Percentiles rank a stretch among this genome's conserved stretches.
phyloP scores from a whole-genome alignment of 2,797 vertebrate species.

The Sebastes oblongus region DNA sequence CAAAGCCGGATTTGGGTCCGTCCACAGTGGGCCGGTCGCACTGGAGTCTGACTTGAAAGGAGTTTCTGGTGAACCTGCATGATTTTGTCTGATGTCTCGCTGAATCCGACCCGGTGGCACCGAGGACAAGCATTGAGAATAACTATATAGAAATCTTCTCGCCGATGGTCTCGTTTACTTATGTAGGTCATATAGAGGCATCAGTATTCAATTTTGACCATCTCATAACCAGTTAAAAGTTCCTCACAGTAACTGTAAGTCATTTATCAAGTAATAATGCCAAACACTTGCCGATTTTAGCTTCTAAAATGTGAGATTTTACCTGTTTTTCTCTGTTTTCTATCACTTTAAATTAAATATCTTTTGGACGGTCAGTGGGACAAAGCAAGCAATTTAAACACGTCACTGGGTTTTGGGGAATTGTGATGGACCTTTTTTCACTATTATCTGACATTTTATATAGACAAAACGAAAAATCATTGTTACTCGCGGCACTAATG shows the following conservation, averaged over 20 bases:
- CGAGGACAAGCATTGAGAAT: no score
- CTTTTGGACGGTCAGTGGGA: background rate
- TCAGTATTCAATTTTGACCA: fast-evolving
- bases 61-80: no score
- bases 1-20: fast-evolving
- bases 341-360: background rate
- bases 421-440: background rate
- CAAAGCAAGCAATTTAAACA: background rate
- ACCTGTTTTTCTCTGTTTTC: no score
- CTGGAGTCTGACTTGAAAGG: no score
- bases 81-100: no score
- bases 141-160: background rate
- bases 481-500: background rate
- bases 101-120: no score
- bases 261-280: no score
- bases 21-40: no score
- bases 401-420: background rate
- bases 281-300: background rate
- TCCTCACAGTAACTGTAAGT: no score
- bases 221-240: no score
- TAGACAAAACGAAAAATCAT: background rate
- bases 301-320: background rate
- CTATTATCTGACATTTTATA: background rate
- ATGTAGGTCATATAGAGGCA: background rate
- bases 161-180: background rate